Conservation (phyloP, 2,888 invertebrate genomes). For the Drosophila dives region DNA sequence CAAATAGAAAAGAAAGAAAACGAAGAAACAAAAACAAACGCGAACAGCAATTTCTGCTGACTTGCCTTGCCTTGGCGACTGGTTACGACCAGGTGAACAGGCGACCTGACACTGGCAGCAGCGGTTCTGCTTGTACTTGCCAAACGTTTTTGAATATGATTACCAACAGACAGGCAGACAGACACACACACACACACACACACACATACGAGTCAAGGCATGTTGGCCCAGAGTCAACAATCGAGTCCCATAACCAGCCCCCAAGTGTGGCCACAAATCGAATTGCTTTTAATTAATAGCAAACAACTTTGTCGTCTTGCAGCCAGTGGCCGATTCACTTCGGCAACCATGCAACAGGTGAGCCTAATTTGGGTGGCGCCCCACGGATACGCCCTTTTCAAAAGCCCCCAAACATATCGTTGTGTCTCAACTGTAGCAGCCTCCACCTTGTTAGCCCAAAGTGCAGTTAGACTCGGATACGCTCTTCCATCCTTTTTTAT, state of each 20-base stretch:
- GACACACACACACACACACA: not conserved
- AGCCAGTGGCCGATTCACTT: slow-evolving; percentile 1
- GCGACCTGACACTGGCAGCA: slow-evolving; percentile 56
- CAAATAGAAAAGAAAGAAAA: slow-evolving; percentile 19
- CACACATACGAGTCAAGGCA: slow-evolving; percentile 24
- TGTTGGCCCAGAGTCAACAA: slow-evolving; percentile 57
- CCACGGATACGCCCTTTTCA: slow-evolving; percentile 64
- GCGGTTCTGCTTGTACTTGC: slow-evolving; percentile 57
- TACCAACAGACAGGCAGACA: slow-evolving; percentile 39
- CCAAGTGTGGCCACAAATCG: slow-evolving; percentile 74
- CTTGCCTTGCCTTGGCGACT: slow-evolving; percentile 48
- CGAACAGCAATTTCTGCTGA: slow-evolving; percentile 24
- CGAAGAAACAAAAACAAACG: slow-evolving; percentile 30
- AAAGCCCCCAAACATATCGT: slow-evolving; percentile 9
- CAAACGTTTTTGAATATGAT: slow-evolving; percentile 63
- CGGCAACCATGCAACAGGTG: slow-evolving; percentile 46
- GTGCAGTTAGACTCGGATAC: slow-evolving; percentile 35
- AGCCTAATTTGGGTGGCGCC: slow-evolving; percentile 72
- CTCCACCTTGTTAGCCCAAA: slow-evolving; percentile 38
- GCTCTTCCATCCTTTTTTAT: slow-evolving; percentile 16
- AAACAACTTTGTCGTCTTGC: slow-evolving; percentile 61
- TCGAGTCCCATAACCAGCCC: slow-evolving; percentile 44
- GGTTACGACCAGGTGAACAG: slow-evolving; percentile 65
- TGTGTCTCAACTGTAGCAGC: not conserved
- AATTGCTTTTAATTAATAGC: slow-evolving; percentile 73